These are phyloP conservation scores for Sebastes variabilis DNA, from an alignment of 2,797 vertebrate species.

Conservation along the genomic window DNA sequence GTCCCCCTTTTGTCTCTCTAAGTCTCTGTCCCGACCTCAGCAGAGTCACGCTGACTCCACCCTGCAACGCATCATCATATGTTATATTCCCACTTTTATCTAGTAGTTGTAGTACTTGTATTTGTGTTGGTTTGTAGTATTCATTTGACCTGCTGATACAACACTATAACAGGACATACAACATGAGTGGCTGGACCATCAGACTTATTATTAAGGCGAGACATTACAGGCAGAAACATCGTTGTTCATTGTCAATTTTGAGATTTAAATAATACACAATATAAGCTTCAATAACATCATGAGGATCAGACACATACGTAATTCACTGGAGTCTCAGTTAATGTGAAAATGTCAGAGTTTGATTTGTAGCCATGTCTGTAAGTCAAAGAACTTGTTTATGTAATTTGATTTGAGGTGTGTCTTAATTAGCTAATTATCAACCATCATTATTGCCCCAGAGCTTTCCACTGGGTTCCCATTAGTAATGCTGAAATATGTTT, in stretches of 20 bases:
- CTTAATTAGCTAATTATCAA: neutral
- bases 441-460: neutral
- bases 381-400: neutral
- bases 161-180: neutral
- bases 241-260: too few relatives aligned
- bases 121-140: neutral
- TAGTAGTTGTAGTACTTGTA: neutral
- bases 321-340: neutral
- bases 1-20: neutral
- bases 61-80: neutral
- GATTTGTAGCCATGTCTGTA: neutral
- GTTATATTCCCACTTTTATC: neutral
- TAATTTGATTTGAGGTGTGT: neutral
- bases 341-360: neutral
- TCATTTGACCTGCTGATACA: neutral
- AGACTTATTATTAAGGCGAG: neutral
- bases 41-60: conserved; percentile 10
- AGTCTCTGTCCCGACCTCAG: conserved; percentile 15
- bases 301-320: neutral
- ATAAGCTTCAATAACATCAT: neutral
- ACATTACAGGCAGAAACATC: too few relatives aligned
- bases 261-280: neutral
- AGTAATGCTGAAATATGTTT: neutral
- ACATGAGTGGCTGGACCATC: neutral
- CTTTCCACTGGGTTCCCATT: neutral